Conservation (phyloP, 2,888 invertebrate genomes). For the Epsilonema sp. region DNA sequence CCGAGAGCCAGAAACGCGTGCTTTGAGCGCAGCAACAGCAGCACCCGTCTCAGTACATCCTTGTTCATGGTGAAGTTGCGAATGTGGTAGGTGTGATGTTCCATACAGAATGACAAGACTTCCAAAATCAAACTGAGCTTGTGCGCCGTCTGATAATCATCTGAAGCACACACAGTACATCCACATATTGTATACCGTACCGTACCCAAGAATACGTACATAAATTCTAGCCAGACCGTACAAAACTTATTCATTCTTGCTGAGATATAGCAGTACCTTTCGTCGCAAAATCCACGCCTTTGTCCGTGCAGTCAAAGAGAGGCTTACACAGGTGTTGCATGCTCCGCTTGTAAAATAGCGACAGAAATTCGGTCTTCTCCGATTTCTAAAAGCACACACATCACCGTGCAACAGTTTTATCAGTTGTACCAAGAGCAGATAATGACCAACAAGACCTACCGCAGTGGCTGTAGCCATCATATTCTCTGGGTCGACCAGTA, state of each 20-base stretch:
- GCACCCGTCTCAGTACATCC: conserved; percentile 76
- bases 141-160: conserved; percentile 88
- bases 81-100: conserved; percentile 96
- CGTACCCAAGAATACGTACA: no score
- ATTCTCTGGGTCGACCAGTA: conserved; percentile 87
- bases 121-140: conserved; percentile 80
- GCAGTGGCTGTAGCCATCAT: conserved; percentile 48
- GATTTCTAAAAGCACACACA: conserved; percentile 43
- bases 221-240: no score
- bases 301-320: conserved; percentile 74
- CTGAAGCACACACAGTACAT: conserved; percentile 36
- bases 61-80: conserved; percentile 92
- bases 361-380: conserved; percentile 91
- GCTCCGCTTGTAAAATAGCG: conserved; percentile 95
- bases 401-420: not conserved
- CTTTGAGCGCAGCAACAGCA: conserved; percentile 84
- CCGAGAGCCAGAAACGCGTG: conserved; percentile 88
- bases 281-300: no score
- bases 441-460: not conserved
- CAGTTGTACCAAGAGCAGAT: no score
- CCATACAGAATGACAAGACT: conserved; percentile 88
- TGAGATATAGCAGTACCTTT: no score
- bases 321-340: conserved; percentile 90
- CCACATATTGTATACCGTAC: no score
- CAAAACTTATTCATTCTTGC: no score